phyloP scores from a whole-genome alignment of 2,113 vertebrate species.

The Myotis lucifugus region DNA sequence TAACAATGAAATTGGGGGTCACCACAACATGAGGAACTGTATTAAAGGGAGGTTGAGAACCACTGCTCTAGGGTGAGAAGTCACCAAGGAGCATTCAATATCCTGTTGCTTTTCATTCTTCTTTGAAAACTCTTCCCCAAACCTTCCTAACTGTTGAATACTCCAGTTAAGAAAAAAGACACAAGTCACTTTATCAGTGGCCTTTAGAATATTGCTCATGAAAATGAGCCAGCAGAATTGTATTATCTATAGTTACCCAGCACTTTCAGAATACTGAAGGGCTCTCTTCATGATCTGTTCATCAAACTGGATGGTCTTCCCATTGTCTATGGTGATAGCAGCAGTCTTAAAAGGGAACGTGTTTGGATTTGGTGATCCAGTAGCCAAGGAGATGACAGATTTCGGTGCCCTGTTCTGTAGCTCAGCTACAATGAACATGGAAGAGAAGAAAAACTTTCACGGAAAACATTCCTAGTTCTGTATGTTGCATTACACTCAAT shows the following conservation, averaged over 20 bases:
- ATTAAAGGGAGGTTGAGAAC: too few relatives aligned
- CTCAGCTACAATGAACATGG: constrained; percentile 85
- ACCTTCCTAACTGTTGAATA: background rate
- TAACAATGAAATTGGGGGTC: too few relatives aligned
- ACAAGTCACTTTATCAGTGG: background rate
- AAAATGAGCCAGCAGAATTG: background rate
- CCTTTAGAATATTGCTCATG: background rate
- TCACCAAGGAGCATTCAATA: background rate
- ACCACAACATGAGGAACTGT: too few relatives aligned
- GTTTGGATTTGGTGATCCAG: constrained; percentile 92
- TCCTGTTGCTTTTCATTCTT: background rate
- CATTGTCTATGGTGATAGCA: constrained; percentile 84
- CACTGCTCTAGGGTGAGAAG: background rate
- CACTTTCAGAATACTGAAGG: constrained; percentile 93
- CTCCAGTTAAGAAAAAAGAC: background rate
- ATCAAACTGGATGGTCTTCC: constrained; percentile 85
- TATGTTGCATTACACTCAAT: background rate
- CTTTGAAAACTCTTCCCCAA: background rate
- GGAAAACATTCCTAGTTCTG: constrained; percentile 12
- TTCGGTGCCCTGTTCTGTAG: constrained; percentile 88
- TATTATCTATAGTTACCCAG: constrained; percentile 84
- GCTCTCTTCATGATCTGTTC: constrained; percentile 91
- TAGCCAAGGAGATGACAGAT: constrained; percentile 92
- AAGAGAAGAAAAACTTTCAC: constrained; percentile 47
- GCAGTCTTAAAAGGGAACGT: constrained; percentile 93